Evolutionary conservation across 2,888 invertebrate species (phyloP).

Genomic region (Macaria notata): DNA sequence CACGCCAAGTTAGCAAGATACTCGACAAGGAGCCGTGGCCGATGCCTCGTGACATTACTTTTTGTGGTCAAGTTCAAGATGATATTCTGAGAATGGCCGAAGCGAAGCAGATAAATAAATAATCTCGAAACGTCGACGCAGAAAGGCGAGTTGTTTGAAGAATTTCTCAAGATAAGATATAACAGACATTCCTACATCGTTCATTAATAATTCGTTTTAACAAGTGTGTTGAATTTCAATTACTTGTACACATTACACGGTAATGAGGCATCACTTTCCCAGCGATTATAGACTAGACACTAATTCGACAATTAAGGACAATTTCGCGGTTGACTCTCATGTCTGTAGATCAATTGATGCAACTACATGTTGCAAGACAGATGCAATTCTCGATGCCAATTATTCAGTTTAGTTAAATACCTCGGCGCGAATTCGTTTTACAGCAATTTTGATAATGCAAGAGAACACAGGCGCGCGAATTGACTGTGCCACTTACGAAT

Average conservation of each 20-base stretch:
- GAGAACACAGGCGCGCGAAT: conserved; percentile 28
- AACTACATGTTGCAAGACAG: conserved; percentile 57
- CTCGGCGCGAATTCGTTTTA: conserved; percentile 48
- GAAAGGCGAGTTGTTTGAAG: too few relatives aligned
- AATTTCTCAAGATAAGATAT: too few relatives aligned
- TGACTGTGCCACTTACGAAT: conserved; percentile 29
- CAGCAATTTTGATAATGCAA: conserved; percentile 40
- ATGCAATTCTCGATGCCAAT: conserved; percentile 73
- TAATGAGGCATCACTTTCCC: conserved; percentile 53
- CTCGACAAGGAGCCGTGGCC: conserved; percentile 46
- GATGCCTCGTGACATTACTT: conserved; percentile 56
- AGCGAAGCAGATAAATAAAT: background rate
- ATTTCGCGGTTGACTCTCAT: conserved; percentile 63
- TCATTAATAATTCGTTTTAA: conserved; percentile 1
- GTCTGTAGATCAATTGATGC: conserved; percentile 58
- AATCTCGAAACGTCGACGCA: background rate
- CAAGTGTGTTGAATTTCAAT: conserved; percentile 31
- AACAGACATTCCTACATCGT: too few relatives aligned
- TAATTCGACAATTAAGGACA: conserved; percentile 76
- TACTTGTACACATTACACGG: conserved; percentile 22
- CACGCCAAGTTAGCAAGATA: conserved; percentile 44
- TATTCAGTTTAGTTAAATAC: conserved; percentile 55
- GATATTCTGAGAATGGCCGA: conserved; percentile 13
- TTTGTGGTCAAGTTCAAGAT: conserved; percentile 75
- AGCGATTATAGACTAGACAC: conserved; percentile 43